phyloP scores from a whole-genome alignment of 2,113 vertebrate genomes.

The Tachysurus fulvidraco region DNA sequence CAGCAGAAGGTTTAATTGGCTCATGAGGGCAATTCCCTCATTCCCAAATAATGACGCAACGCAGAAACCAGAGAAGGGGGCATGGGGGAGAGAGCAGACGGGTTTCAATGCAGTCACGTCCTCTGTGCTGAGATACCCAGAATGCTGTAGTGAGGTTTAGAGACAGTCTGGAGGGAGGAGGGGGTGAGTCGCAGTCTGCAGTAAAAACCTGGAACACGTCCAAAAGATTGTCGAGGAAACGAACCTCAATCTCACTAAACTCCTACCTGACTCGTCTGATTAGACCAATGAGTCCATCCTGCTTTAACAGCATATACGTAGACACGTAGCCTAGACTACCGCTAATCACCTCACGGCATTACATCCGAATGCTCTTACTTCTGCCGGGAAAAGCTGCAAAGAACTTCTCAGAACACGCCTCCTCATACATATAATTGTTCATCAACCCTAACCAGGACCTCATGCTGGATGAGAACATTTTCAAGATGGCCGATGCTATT shows the following conservation, averaged over 20 bases:
- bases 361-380: background rate
- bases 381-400: background rate
- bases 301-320: background rate
- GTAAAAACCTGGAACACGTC: background rate
- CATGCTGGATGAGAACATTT: too few species aligned
- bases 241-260: background rate
- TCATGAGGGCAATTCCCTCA: background rate
- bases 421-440: too few species aligned
- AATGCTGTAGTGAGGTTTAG: background rate
- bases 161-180: background rate
- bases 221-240: too few species aligned
- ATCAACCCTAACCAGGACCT: too few species aligned
- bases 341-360: background rate
- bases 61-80: background rate
- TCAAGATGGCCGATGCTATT: background rate
- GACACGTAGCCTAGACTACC: background rate
- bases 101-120: background rate
- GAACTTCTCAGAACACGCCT: too few species aligned
- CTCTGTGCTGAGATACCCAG: background rate
- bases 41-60: too few species aligned
- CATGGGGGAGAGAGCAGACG: background rate
- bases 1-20: background rate
- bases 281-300: background rate
- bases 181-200: background rate
- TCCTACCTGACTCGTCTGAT: slow-evolving; percentile 1